Evolutionary conservation across 1,140 invertebrate genomes (phyloP).

Genomic region (Megathymus violae): DNA sequence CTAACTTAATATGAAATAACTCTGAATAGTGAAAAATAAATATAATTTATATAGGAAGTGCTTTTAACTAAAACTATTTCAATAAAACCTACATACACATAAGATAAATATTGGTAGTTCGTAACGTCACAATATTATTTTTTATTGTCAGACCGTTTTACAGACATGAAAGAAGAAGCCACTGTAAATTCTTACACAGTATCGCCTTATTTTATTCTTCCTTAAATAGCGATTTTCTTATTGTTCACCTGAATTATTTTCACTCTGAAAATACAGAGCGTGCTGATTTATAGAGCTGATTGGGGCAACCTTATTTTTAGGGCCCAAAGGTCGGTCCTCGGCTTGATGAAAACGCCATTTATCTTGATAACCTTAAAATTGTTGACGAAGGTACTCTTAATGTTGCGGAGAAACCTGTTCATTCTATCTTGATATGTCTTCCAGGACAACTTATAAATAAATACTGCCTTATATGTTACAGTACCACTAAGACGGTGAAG

Average conservation of each 20-base stretch:
- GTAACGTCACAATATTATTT: too few species aligned
- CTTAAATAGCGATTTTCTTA: not conserved
- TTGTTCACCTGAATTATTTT: conserved; percentile 9
- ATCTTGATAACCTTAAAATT: conserved; percentile 32
- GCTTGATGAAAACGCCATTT: conserved; percentile 24
- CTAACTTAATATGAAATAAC: too few species aligned
- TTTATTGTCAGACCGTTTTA: too few species aligned
- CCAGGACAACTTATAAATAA: conserved; percentile 16
- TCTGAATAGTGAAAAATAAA: too few species aligned
- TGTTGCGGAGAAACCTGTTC: conserved; percentile 19
- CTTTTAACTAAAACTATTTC: too few species aligned
- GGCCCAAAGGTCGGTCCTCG: conserved; percentile 11
- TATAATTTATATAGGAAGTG: too few species aligned
- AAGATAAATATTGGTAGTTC: too few species aligned
- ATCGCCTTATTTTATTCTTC: not conserved
- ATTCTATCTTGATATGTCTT: conserved; percentile 18
- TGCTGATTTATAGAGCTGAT: conserved; percentile 28
- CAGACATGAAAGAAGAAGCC: too few species aligned
- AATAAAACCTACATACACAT: too few species aligned
- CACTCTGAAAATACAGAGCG: conserved; percentile 12
- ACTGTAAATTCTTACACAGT: too few species aligned
- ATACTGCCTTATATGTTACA: not conserved
- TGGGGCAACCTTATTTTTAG: conserved; percentile 23
- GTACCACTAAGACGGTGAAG: not conserved
- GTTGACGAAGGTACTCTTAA: conserved; percentile 29